phyloP scores from a whole-genome alignment of 2,888 invertebrate species.

The Rapana venosa region DNA sequence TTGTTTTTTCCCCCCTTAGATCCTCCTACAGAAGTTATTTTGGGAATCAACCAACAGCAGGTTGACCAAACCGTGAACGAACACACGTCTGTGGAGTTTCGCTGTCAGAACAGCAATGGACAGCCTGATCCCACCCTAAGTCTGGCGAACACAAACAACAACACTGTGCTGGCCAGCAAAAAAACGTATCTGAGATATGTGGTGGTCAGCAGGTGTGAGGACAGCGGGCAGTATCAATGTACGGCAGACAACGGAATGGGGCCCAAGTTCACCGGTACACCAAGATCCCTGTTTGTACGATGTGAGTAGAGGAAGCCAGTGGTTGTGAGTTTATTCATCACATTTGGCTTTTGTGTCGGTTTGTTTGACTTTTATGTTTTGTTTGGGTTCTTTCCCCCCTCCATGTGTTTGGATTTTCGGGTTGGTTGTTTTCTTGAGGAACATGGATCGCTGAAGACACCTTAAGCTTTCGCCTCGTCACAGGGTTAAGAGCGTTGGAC shows the following conservation, averaged over 20 bases:
- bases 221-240: not conserved
- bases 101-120: not conserved
- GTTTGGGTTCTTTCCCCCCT: not conserved
- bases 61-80: not conserved
- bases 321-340: not conserved
- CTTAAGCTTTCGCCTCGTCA: no score
- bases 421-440: not conserved
- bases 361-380: not conserved
- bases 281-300: not conserved
- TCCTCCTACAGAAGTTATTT: not conserved
- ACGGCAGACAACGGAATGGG: slow-evolving; percentile 14
- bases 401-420: not conserved
- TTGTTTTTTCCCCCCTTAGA: not conserved
- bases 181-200: not conserved
- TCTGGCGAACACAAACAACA: not conserved
- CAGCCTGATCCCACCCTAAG: not conserved
- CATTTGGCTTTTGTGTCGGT: not conserved
- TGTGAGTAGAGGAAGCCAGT: not conserved
- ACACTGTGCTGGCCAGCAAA: not conserved
- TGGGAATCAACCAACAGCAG: not conserved
- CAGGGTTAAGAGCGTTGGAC: no score
- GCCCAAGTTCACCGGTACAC: not conserved
- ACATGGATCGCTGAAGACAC: no score
- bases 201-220: not conserved
- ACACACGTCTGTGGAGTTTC: not conserved